Base-by-base conservation (phyloP, 2,113 vertebrate species). In the Tor tambroides region DNA sequence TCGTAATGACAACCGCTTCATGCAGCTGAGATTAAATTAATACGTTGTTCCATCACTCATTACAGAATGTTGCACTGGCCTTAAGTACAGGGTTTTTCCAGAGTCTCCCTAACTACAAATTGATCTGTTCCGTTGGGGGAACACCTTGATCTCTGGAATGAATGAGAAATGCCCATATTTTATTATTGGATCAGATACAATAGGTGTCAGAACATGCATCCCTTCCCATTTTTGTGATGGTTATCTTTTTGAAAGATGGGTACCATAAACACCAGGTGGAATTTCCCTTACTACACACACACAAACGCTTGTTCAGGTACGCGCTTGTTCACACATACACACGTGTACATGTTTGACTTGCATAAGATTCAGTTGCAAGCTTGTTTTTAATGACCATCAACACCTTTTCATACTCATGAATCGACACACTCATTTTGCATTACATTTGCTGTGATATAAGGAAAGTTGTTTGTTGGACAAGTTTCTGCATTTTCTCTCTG, bases 181-280 rank as follows among this genome's bases (percentile, higher is more conserved):
- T 67, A 46, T 8, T 49, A 87, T 86, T 87, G 81, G 54, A 86
- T 84, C 84, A 74, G 61, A 82, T 85, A 83, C 30, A 89, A 86
- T 89, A 65, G 26, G n/a, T 81, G 83, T 78, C 71, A 74, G 17
- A 67, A 86, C 83, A 74, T 69, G 59, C 85, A 81, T 63, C 67
- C 71, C 8, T 71, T 76, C 7, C 23, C 23, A 28, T 78, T 84
- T 63, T 61, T 35, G 35, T 80, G 78, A 88, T 88, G 79, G 65
- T 85, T 86, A 87, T 88, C 69, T 75, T 76, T 23, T 41, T 30
- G 10, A 77, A 69, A 41, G 43, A 51, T 30, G 83, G 49, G 67
- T 85, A 86, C 56, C 49, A 77, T 87, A 89, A 90, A 88, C 87
- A 90, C 69, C n/a, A 56, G 26, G 35, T 85, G 71, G 54, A 88